These are phyloP conservation scores for honey bee (Apis mellifera) DNA, from an alignment of 1,140 invertebrate species.

Conservation along the genomic window DNA sequence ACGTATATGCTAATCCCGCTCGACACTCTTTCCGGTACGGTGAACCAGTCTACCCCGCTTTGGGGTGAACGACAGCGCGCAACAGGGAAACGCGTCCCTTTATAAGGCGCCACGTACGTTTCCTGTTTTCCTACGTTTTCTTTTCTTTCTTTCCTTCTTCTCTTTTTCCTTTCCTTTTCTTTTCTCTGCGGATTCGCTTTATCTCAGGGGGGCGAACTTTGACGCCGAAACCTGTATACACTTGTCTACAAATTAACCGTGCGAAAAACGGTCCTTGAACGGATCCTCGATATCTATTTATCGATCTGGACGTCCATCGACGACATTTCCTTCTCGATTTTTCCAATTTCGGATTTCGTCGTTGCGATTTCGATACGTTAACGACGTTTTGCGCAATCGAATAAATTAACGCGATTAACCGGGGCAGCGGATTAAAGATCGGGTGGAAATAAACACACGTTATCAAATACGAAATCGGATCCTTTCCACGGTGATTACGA, in stretches of 20 bases:
- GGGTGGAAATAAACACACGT: slow-evolving; percentile 53
- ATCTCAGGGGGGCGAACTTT: not conserved
- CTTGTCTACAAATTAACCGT: too few species aligned
- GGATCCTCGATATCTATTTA: too few species aligned
- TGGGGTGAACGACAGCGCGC: slow-evolving; percentile 52
- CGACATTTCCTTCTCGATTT: too few species aligned
- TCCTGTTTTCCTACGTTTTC: not conserved
- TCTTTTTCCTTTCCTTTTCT: not conserved
- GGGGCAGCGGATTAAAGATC: not conserved
- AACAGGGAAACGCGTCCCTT: slow-evolving; percentile 41
- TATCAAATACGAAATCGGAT: slow-evolving; percentile 63
- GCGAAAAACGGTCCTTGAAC: too few species aligned
- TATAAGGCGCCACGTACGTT: slow-evolving; percentile 45
- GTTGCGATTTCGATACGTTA: too few species aligned
- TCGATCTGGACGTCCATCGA: too few species aligned
- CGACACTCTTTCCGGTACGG: slow-evolving; percentile 52
- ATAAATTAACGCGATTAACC: not conserved
- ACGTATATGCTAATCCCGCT: slow-evolving; percentile 61
- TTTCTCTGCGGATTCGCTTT: not conserved
- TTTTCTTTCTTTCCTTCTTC: too few species aligned
- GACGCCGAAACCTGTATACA: not conserved
- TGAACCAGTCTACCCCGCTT: slow-evolving; percentile 42
- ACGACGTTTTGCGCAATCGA: not conserved
- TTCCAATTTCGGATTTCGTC: too few species aligned
- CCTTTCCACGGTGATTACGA: slow-evolving; percentile 68